These are phyloP conservation scores for Anadara kagoshimensis DNA, from an alignment of 1,140 invertebrate genomes.

Conservation along the genomic window DNA sequence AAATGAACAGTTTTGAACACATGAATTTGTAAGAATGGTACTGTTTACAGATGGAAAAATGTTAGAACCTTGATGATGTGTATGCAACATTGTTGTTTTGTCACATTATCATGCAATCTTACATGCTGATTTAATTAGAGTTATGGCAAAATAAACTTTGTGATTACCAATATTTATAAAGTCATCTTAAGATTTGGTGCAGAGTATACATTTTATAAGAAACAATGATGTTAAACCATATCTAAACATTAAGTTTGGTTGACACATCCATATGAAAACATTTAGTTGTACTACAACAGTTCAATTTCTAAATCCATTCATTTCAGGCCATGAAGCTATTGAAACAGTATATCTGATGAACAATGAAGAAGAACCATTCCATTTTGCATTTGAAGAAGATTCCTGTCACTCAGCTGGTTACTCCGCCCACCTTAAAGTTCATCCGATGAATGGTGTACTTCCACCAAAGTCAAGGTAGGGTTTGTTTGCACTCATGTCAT, in stretches of 20 bases:
- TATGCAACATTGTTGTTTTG: background rate
- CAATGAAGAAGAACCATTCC: constrained; percentile 67
- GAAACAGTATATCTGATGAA: constrained; percentile 70
- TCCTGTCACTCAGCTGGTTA: constrained; percentile 69
- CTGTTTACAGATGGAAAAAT: no score
- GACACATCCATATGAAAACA: no score
- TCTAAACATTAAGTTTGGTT: no score
- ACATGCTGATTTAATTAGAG: background rate
- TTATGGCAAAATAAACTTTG: no score
- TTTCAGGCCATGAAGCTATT: constrained; percentile 63
- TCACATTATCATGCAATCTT: background rate
- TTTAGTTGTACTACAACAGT: no score
- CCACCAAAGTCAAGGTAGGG: constrained; percentile 67
- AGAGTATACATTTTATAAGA: no score
- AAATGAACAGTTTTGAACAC: no score
- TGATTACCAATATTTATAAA: no score
- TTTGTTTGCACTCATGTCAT: background rate
- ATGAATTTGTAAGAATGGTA: no score
- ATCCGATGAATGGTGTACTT: constrained; percentile 68
- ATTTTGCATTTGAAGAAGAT: constrained; percentile 66
- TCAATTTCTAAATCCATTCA: background rate
- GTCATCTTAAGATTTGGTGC: no score
- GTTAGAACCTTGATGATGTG: no score
- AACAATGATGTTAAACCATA: no score
- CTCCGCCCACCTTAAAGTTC: constrained; percentile 61